Base-by-base conservation (phyloP, 2,113 vertebrate species). In the Trichomycterus rosablanca region DNA sequence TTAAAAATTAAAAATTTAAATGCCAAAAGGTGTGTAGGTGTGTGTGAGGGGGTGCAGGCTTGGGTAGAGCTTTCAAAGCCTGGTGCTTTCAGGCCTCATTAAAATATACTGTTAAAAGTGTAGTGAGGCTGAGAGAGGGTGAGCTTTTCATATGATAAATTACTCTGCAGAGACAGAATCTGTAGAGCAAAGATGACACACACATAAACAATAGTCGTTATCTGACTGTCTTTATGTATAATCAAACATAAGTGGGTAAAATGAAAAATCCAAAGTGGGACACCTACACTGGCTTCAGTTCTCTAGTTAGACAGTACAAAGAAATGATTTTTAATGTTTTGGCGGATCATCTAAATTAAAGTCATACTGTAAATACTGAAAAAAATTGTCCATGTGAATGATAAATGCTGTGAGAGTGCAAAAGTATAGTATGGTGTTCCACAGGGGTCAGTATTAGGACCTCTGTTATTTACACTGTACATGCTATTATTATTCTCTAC, bases 61-160 rank as follows among this genome's bases (percentile, higher is more conserved):
- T 9, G 7, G 8, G 16, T n/a, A 4, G 11, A 5, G 1, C 3
- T 2, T 42, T 16, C 48, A 28, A 52, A 30, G 2, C 20, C 15
- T 28, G 15, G 20, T 7, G 15, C 34, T 61, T 37, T 62, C 22
- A 32, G 15, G 8, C 26, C 18, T 23, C 18, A 23, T 53, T 32
- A 42, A 51, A 63, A 15, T 5, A 40, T 18, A 7, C 16, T 34
- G 23, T 15, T 16, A 24, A 49, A 39, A 19, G 34, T 30, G 16
- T 34, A 14, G 23, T n/a, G n/a, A 51, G 6, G 18, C 16, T 15
- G 15, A 18, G 24, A 1, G 2, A 37, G 28, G 11, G 6, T 32
- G 19, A 12, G 14, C 35, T 52, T 62, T 63, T 63, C 48, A 63
- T 34, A 52, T 53, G 59, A 7, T 43, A 51, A 62, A 19, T 19